Conservation (phyloP, 2,888 invertebrate species). For the Torymus tubicola region DNA sequence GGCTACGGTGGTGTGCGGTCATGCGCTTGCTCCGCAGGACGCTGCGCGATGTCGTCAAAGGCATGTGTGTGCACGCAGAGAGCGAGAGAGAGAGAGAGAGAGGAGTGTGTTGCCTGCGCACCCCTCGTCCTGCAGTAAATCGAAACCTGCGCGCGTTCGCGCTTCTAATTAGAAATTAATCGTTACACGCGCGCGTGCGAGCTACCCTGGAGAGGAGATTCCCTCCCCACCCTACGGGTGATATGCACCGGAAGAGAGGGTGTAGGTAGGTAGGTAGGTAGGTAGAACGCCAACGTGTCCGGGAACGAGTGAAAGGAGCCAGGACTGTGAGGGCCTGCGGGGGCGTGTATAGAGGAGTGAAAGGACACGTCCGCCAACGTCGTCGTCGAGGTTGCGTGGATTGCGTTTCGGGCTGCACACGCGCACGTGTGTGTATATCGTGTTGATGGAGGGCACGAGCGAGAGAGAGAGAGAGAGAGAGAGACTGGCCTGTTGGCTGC, state of each 20-base stretch:
- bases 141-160: slow-evolving; percentile 34
- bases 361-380: not conserved
- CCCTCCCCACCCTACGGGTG: not conserved
- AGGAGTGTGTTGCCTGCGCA: not conserved
- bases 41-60: slow-evolving; percentile 15
- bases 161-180: slow-evolving; percentile 56
- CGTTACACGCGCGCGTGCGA: slow-evolving; percentile 11
- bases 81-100: too few species aligned
- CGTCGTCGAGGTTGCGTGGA: not conserved
- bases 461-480: too few species aligned
- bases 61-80: slow-evolving; percentile 2
- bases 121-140: slow-evolving; percentile 20
- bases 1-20: not conserved
- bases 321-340: not conserved
- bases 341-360: not conserved
- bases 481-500: too few species aligned
- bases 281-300: not conserved
- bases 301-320: slow-evolving; percentile 24
- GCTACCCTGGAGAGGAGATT: too few species aligned
- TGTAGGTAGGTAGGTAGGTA: not conserved
- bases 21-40: not conserved
- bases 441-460: too few species aligned
- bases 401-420: too few species aligned
- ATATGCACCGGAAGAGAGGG: slow-evolving; percentile 1
- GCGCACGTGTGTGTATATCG: too few species aligned